Conservation (phyloP, 2,113 vertebrate genomes). For the Herpetotheres cachinnans region DNA sequence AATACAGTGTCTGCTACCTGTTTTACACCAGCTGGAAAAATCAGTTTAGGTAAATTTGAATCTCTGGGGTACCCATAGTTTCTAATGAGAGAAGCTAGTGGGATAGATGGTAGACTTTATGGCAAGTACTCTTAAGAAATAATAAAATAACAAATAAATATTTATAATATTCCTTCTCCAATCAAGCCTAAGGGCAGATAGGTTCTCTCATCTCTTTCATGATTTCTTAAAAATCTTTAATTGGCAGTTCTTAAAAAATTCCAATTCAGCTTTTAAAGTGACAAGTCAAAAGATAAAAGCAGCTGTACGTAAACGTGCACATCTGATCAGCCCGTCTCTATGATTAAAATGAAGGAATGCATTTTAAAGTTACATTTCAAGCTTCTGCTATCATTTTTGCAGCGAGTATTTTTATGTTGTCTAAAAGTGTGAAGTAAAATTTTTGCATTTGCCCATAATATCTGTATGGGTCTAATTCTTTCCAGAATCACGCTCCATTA, state of each 20-base stretch:
- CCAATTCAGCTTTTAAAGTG: neutral
- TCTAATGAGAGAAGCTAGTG: neutral
- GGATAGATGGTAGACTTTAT: neutral
- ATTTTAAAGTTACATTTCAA: neutral
- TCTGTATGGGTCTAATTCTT: neutral
- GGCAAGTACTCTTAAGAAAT: neutral
- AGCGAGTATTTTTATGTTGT: neutral
- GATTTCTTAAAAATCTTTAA: slow-evolving; percentile 9
- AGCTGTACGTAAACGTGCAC: neutral
- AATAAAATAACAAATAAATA: slow-evolving; percentile 38
- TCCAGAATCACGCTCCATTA: neutral
- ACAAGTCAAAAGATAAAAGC: slow-evolving; percentile 33
- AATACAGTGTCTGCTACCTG: neutral
- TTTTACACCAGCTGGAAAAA: neutral
- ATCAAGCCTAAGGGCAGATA: neutral
- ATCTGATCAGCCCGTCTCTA: neutral
- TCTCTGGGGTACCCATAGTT: neutral
- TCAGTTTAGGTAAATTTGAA: neutral
- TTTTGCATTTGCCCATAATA: neutral
- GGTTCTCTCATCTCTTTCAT: neutral
- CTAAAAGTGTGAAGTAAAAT: neutral
- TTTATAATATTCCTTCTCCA: neutral
- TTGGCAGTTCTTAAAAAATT: neutral
- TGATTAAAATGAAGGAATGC: neutral
- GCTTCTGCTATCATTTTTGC: neutral